phyloP scores from a whole-genome alignment of 2,888 invertebrate genomes.

The Imbricaverruca yamaguchii region DNA sequence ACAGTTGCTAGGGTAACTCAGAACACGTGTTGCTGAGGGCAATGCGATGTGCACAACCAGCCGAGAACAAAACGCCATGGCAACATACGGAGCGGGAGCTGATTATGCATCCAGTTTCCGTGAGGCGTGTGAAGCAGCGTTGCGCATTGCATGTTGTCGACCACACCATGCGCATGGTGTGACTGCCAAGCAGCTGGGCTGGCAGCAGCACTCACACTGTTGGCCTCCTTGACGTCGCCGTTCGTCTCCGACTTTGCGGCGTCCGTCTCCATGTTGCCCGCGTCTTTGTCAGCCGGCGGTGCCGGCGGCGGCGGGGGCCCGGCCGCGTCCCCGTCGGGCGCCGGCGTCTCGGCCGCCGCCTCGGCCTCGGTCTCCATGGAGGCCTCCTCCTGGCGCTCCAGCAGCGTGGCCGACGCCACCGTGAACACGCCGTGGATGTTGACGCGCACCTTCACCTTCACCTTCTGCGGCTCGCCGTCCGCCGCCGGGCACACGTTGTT shows the following conservation, averaged over 20 bases:
- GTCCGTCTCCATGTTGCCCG: constrained; percentile 19
- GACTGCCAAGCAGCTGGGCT: not conserved
- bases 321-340: constrained; percentile 15
- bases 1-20: too few species aligned
- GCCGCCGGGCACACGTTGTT: constrained; percentile 75
- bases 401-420: constrained; percentile 72
- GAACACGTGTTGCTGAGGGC: too few species aligned
- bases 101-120: too few species aligned
- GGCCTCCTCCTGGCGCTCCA: constrained; percentile 39
- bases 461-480: constrained; percentile 86
- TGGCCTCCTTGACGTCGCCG: constrained; percentile 24
- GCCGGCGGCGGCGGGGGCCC: constrained; percentile 38
- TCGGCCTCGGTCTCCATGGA: constrained; percentile 40
- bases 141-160: too few species aligned
- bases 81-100: too few species aligned
- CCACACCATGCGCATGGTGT: too few species aligned
- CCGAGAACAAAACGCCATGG: too few species aligned
- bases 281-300: constrained; percentile 23
- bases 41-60: too few species aligned
- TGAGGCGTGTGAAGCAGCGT: too few species aligned
- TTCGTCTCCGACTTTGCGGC: constrained; percentile 26
- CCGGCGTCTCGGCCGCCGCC: constrained; percentile 36
- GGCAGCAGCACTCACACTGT: not conserved
- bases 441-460: constrained; percentile 90
- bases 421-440: constrained; percentile 89